Percentiles rank a stretch among this genome's conserved stretches.
Conservation (phyloP, 2,888 invertebrate genomes). For the Nephrotoma appendiculata region DNA sequence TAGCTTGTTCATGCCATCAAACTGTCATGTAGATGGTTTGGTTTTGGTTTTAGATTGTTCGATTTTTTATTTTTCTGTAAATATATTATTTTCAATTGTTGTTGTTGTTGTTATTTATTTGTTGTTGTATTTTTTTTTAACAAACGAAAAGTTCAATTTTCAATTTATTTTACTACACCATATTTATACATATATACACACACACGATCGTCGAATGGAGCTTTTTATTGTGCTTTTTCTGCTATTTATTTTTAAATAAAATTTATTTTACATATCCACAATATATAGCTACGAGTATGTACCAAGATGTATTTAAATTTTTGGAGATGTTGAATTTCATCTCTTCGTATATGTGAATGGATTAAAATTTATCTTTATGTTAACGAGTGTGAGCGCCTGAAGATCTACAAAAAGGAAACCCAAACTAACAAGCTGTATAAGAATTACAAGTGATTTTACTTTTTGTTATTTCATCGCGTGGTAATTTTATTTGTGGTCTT, state of each 20-base stretch:
- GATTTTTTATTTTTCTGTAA: neutral
- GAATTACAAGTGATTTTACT: neutral
- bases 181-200: neutral
- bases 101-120: neutral
- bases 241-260: neutral
- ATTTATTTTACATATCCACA: neutral
- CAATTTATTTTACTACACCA: neutral
- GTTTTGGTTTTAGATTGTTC: neutral
- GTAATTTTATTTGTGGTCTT: neutral
- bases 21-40: conserved; percentile 3
- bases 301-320: neutral
- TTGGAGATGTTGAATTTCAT: neutral
- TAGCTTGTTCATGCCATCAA: conserved; percentile 1
- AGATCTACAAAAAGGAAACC: neutral
- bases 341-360: neutral
- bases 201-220: neutral
- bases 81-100: neutral
- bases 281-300: neutral
- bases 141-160: neutral
- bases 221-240: neutral
- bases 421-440: neutral
- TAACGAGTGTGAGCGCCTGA: neutral
- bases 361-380: neutral
- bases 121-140: neutral
- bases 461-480: neutral